These are phyloP conservation scores for Hetaerina titia DNA, from an alignment of 2,888 invertebrate species.

Conservation along the genomic window DNA sequence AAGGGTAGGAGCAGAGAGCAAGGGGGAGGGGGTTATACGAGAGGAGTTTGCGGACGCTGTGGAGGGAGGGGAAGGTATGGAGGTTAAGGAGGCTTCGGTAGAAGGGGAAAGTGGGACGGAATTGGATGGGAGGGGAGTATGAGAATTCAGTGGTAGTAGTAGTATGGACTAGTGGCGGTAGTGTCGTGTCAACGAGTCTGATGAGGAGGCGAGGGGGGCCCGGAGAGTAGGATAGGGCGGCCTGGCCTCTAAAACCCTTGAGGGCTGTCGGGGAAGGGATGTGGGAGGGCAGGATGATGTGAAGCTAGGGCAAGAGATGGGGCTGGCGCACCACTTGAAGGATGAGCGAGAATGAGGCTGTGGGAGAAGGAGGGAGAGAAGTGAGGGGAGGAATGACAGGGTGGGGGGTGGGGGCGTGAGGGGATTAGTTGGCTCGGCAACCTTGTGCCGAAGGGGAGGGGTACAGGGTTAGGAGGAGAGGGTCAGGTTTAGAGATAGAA, in stretches of 20 bases:
- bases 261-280: not conserved
- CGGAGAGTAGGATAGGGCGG: not conserved
- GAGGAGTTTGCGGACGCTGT: too few species aligned
- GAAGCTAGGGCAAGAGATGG: not conserved
- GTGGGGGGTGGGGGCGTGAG: not conserved
- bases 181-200: not conserved
- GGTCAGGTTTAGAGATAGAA: not conserved
- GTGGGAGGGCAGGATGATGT: not conserved
- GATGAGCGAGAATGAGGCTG: not conserved
- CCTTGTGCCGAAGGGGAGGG: not conserved
- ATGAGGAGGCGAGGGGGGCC: not conserved
- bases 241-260: not conserved
- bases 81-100: too few species aligned
- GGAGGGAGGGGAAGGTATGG: too few species aligned
- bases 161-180: not conserved
- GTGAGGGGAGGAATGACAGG: not conserved
- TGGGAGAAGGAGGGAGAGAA: not conserved
- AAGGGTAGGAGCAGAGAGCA: too few species aligned
- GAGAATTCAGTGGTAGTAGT: not conserved
- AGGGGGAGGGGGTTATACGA: too few species aligned
- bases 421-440: conserved; percentile 2
- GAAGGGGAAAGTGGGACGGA: not conserved
- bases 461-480: not conserved
- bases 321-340: conserved; percentile 22
- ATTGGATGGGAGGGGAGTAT: not conserved